Conservation (phyloP, 2,797 vertebrate genomes). For the Euthynnus affinis region DNA sequence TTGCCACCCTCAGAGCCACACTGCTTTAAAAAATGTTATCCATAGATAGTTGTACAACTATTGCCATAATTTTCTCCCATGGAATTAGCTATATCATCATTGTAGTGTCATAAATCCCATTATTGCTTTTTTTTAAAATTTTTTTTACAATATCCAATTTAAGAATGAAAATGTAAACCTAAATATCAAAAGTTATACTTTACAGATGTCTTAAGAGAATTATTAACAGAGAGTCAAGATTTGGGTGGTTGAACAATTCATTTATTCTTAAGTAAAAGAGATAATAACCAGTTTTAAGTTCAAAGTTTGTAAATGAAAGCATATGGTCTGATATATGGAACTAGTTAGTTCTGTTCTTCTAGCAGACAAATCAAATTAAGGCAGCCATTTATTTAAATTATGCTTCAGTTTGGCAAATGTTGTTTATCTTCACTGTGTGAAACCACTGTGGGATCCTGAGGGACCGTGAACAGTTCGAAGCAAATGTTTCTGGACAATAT, state of each 20-base stretch:
- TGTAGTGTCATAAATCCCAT: not conserved
- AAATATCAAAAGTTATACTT: not conserved
- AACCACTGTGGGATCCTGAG: slow-evolving; percentile 84
- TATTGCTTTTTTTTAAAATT: not conserved
- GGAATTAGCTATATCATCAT: not conserved
- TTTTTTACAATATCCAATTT: not conserved
- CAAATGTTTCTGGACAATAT: slow-evolving; percentile 81
- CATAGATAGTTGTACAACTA: too few relatives aligned
- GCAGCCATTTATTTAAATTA: slow-evolving; percentile 85
- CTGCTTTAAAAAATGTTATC: not conserved
- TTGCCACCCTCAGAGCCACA: not conserved
- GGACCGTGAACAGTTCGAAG: slow-evolving; percentile 87
- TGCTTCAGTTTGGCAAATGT: slow-evolving; percentile 81
- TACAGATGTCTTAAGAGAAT: not conserved
- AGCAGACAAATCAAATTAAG: slow-evolving; percentile 45
- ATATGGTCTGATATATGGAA: slow-evolving; percentile 17
- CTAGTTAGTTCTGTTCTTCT: slow-evolving; percentile 22
- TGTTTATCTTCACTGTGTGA: slow-evolving; percentile 88
- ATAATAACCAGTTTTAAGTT: slow-evolving; percentile 9
- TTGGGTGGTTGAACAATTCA: not conserved
- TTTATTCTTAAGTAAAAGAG: slow-evolving; percentile 1
- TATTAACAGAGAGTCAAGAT: not conserved
- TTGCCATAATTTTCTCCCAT: not conserved
- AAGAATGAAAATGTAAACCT: not conserved
- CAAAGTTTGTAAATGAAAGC: slow-evolving; percentile 12